These are phyloP conservation scores for Actinopyga echinites DNA, from an alignment of 53 echinoderm and acorn worm genomes.

Conservation along the genomic window DNA sequence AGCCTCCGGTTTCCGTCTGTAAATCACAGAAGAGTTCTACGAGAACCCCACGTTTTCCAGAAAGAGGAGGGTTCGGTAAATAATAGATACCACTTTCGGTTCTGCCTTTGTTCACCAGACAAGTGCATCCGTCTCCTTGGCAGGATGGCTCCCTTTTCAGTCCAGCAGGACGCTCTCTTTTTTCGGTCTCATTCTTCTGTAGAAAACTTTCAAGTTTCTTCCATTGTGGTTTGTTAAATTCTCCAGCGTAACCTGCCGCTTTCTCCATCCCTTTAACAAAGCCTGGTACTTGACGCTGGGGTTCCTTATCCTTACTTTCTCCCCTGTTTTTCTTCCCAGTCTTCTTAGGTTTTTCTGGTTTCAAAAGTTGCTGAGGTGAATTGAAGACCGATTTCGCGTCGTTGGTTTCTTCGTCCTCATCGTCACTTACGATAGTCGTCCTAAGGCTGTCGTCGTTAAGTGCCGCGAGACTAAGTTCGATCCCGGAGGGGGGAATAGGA, in stretches of 20 bases:
- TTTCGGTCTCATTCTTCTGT: background rate
- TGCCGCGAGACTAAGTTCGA: slow-evolving; percentile 1
- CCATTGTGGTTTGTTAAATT: slow-evolving; percentile 29
- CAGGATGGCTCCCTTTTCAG: slow-evolving; percentile 56
- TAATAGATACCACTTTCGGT: slow-evolving; percentile 71
- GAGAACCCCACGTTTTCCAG: slow-evolving; percentile 61
- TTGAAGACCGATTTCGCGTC: background rate
- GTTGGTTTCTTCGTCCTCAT: background rate
- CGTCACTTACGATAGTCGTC: background rate
- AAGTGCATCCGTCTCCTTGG: slow-evolving; percentile 65
- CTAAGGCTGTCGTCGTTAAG: background rate
- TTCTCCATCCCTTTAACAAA: slow-evolving; percentile 28
- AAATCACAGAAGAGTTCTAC: slow-evolving; percentile 73
- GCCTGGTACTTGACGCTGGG: background rate
- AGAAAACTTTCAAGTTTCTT: slow-evolving; percentile 19
- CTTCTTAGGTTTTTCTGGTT: background rate
- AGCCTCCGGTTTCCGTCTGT: slow-evolving; percentile 72
- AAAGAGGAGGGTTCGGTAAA: slow-evolving; percentile 58
- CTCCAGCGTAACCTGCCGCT: slow-evolving; percentile 21
- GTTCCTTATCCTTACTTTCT: background rate
- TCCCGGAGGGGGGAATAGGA: background rate
- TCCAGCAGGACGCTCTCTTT: slow-evolving; percentile 44
- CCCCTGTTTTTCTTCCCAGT: background rate
- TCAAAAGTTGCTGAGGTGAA: slow-evolving; percentile 4
- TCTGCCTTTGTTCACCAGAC: slow-evolving; percentile 58